Evolutionary conservation across 2,797 vertebrate species (phyloP), one percentile per base, ranked within the genome.

Genomic region (Poeciliopsis gracilis): DNA sequence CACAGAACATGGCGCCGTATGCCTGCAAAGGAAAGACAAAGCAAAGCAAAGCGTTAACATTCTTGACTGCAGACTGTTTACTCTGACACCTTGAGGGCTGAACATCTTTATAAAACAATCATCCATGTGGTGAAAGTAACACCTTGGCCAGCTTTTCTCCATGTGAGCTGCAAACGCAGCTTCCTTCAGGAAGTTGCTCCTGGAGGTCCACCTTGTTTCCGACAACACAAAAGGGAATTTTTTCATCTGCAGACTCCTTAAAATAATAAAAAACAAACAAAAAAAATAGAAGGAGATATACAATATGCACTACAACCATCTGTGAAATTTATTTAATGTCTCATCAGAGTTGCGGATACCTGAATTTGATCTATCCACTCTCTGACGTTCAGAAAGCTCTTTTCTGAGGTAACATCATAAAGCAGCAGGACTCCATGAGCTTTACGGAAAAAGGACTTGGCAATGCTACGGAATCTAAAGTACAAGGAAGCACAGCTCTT

Each of bases 361-460:
- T 93, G 93, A 85, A 96, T 95, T 89, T 97, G 93, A 75, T 96
- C 93, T 43, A 96, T 94, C 95, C 95, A 95, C 2, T 93, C 94
- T 75, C 85, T 45, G 80, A 95, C 51, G 6, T 95, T 96, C 6
- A 96, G 93, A 84, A 96, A 97, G 85, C 95, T 97, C 84, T 82
- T 91, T 16, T 93, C 94, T 41, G 95, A 96, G 20, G 94, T 95
- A 43, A 96, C 94, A 10, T 96, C 92, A 1, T 96, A 95, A 30
- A 97, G 91, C 53, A 97, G 92, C 74, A 97, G 86, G 69, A 96
- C 79, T 0, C 95, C 89, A 0, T 96, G 93, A 75, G 96, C 96
- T 90, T 96, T 96, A 28, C 88, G 88, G 89, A 96, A 96, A 82
- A 96, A 96, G 5, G 95, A 95, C 78, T 89, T 92, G 71, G 95